Percentiles rank a stretch among this genome's conserved stretches.
These are phyloP conservation scores for Hesperophylax magnus DNA, from an alignment of 1,140 invertebrate species.

Conservation along the genomic window DNA sequence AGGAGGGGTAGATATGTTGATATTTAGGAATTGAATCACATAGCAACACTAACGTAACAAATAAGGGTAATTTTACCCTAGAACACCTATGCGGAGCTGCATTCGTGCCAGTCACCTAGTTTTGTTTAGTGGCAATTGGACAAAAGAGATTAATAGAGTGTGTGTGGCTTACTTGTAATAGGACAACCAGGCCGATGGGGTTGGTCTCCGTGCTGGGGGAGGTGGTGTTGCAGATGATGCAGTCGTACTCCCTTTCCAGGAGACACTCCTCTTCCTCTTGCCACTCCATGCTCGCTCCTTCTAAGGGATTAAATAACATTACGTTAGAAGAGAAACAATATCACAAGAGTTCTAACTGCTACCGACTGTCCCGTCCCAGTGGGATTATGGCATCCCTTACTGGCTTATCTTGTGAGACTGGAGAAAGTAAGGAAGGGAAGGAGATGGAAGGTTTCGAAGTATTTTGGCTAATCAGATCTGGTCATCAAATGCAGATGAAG, in stretches of 20 bases:
- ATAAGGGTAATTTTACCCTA: no score
- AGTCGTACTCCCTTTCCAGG: conserved; percentile 86
- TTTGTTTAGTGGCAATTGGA: no score
- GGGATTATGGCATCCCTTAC: not conserved
- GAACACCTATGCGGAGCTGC: no score
- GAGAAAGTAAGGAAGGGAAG: not conserved
- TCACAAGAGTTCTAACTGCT: not conserved
- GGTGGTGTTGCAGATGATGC: conserved; percentile 95
- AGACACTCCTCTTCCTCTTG: conserved; percentile 76
- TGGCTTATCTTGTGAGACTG: no score
- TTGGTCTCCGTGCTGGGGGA: conserved; percentile 87
- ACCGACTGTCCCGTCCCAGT: not conserved
- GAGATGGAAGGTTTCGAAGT: not conserved
- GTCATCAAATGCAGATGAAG: no score
- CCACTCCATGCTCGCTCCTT: conserved; percentile 79
- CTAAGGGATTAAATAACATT: conserved; percentile 59
- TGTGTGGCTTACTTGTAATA: conserved; percentile 77
- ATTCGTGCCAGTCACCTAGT: no score
- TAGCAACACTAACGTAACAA: no score
- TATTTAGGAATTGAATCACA: no score
- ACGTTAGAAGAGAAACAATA: not conserved
- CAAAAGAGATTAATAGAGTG: no score
- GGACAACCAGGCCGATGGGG: conserved; percentile 91
- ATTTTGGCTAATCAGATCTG: not conserved
- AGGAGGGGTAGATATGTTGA: no score